Conservation (phyloP, 2,797 vertebrate genomes). For the Semaprochilodus insignis region DNA sequence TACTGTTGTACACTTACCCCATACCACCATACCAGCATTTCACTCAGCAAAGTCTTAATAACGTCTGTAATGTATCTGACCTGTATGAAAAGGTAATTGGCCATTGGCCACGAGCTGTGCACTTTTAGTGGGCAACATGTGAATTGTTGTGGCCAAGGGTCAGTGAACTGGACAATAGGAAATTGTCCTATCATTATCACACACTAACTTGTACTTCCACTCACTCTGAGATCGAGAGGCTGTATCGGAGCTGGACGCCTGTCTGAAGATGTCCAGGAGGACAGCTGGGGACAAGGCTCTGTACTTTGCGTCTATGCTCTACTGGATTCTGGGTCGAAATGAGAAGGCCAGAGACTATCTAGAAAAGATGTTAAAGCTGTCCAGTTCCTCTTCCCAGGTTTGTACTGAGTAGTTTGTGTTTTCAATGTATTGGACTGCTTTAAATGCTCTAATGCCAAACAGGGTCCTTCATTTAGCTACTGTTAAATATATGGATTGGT, state of each 20-base stretch:
- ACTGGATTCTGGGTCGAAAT: slow-evolving; percentile 69
- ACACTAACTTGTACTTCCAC: neutral
- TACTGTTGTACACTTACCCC: too few species aligned
- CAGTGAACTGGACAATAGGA: too few species aligned
- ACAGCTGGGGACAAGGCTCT: slow-evolving; percentile 55
- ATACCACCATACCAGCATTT: too few species aligned
- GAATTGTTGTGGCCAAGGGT: too few species aligned
- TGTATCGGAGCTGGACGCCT: slow-evolving; percentile 67
- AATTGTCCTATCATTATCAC: neutral
- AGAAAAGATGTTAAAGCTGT: slow-evolving; percentile 69
- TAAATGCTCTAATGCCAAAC: neutral
- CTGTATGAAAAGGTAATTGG: too few species aligned
- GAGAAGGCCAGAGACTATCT: slow-evolving; percentile 74
- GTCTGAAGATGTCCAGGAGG: slow-evolving; percentile 67
- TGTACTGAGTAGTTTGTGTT: slow-evolving; percentile 2
- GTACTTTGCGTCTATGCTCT: slow-evolving; percentile 69
- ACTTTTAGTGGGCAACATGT: too few species aligned
- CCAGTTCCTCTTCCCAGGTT: slow-evolving; percentile 66
- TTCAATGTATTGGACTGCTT: neutral
- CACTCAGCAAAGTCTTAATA: too few species aligned
- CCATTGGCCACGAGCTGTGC: too few species aligned
- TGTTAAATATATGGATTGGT: neutral
- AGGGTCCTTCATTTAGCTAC: neutral
- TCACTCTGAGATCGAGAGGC: slow-evolving; percentile 66
- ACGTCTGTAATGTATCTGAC: too few species aligned